Base-by-base conservation (phyloP, 2,797 vertebrate species). In the Pseudochromis fuscus region DNA sequence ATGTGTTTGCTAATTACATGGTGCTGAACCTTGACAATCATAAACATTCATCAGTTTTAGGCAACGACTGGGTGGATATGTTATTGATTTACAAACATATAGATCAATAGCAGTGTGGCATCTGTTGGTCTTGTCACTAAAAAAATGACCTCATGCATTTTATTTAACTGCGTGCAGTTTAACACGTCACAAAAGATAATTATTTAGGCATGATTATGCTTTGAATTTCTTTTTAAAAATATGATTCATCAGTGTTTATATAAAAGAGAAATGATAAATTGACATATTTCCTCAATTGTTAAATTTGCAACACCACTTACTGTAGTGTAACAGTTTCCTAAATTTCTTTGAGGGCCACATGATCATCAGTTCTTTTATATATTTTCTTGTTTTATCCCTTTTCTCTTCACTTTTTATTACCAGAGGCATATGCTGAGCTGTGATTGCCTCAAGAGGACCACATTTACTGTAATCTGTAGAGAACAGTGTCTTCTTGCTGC, bases 351-450 rank as follows among this genome's bases (percentile, higher is more conserved):
- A 63, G 24, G 4, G n/a, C 18, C 23, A 49, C 18, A 52, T 61
- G 25, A 64, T 67, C 5, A 74, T 59, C 19, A 35, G 13, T 35
- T 63, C 30, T 28, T 75, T 68, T 63, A 35, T 24, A 13, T 23
- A n/a, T n/a, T n/a, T n/a, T n/a, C n/a, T n/a, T n/a, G n/a, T 77
- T 72, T 53, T 28, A 16, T 51, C 23, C n/a, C 28, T 68, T 76
- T 44, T 62, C 40, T 55, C 10, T 42, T 42, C 7, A 27, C 21
- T 52, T 66, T 45, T 44, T 61, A 16, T 60, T 50, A 67, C 1
- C 27, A 70, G 19, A 81, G 45, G 23, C 27, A 67, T 42, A 45
- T 55, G 45, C 18, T 48, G 49, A 65, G 33, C 25, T 56, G 23
- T 24, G 21, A 33, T 45, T 45, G 40, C 50, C 58, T 46, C 16